phyloP scores from a whole-genome alignment of 2,888 invertebrate species.

The Phalera bucephala region DNA sequence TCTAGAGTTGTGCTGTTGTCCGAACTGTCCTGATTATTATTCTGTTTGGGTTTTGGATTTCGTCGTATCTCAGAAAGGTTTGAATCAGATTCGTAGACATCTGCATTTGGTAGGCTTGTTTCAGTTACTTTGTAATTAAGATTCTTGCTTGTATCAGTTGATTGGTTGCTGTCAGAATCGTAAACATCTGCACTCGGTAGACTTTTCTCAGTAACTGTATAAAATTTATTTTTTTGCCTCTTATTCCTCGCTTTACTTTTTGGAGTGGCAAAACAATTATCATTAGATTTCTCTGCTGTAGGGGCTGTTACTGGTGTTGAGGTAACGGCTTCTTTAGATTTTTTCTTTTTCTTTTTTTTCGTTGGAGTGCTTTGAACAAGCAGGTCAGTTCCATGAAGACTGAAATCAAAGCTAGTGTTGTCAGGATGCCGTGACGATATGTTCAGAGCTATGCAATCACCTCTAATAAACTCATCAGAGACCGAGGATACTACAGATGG shows the following conservation, averaged over 20 bases:
- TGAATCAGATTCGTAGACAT: constrained; percentile 84
- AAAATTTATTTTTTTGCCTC: constrained; percentile 63
- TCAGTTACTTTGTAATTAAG: constrained; percentile 58
- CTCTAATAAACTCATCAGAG: constrained; percentile 76
- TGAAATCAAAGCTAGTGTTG: constrained; percentile 73
- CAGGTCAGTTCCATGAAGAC: constrained; percentile 73
- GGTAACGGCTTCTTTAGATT: constrained; percentile 55
- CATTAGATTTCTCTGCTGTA: constrained; percentile 32
- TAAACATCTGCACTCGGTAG: constrained; percentile 78
- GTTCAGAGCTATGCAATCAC: constrained; percentile 75
- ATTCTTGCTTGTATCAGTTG: constrained; percentile 44
- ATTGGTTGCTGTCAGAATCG: constrained; percentile 82
- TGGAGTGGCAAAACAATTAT: constrained; percentile 74
- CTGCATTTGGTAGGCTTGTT: constrained; percentile 66
- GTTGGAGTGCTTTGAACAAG: constrained; percentile 57
- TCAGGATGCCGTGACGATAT: constrained; percentile 66
- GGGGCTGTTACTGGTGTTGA: constrained; percentile 48
- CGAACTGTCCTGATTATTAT: constrained; percentile 37
- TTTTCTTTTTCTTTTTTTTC: constrained; percentile 71
- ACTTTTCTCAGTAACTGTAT: constrained; percentile 58
- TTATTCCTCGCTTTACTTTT: constrained; percentile 74
- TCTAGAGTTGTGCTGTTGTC: constrained; percentile 33
- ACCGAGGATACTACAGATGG: constrained; percentile 76
- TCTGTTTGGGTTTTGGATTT: constrained; percentile 15
- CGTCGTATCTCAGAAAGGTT: constrained; percentile 54